Conservation (phyloP, 2,888 invertebrate species). For the Orthosia incerta region DNA sequence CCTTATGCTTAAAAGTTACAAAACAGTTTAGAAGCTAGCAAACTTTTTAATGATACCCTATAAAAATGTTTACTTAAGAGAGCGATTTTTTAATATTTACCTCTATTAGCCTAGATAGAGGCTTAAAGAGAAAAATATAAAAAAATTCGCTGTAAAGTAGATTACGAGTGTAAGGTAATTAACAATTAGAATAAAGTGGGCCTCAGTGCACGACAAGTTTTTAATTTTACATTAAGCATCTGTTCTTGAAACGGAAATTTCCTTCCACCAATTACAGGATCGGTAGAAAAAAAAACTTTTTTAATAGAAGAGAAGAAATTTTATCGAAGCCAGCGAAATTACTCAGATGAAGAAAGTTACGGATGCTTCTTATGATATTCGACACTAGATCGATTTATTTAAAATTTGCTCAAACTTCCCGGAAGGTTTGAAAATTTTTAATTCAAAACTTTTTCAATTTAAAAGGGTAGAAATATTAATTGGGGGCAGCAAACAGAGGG, state of each 20-base stretch:
- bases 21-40: slow-evolving; percentile 45
- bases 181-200: slow-evolving; percentile 52
- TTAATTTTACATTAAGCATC: slow-evolving; percentile 77
- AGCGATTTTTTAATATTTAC: slow-evolving; percentile 32
- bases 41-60: slow-evolving; percentile 61
- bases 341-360: slow-evolving; percentile 71
- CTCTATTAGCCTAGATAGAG: slow-evolving; percentile 5
- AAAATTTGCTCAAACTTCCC: slow-evolving; percentile 40
- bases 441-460: slow-evolving; percentile 46
- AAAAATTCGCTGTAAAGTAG: background rate
- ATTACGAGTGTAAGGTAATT: slow-evolving; percentile 55
- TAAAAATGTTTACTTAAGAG: slow-evolving; percentile 44
- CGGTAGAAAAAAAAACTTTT: slow-evolving; percentile 73
- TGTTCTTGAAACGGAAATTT: slow-evolving; percentile 70
- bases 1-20: slow-evolving; percentile 34
- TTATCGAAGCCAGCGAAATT: slow-evolving; percentile 70
- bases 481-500: slow-evolving; percentile 14
- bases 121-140: too few relatives aligned
- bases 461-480: slow-evolving; percentile 31
- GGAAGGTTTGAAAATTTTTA: slow-evolving; percentile 31
- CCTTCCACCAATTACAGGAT: slow-evolving; percentile 71
- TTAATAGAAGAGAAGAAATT: slow-evolving; percentile 75
- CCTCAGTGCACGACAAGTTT: slow-evolving; percentile 74
- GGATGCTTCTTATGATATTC: slow-evolving; percentile 61
- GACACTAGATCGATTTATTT: slow-evolving; percentile 63